Evolutionary conservation across 1,140 invertebrate genomes (phyloP), one percentile per base, ranked within the genome.

Genomic region (Coenobita brevimanus): DNA sequence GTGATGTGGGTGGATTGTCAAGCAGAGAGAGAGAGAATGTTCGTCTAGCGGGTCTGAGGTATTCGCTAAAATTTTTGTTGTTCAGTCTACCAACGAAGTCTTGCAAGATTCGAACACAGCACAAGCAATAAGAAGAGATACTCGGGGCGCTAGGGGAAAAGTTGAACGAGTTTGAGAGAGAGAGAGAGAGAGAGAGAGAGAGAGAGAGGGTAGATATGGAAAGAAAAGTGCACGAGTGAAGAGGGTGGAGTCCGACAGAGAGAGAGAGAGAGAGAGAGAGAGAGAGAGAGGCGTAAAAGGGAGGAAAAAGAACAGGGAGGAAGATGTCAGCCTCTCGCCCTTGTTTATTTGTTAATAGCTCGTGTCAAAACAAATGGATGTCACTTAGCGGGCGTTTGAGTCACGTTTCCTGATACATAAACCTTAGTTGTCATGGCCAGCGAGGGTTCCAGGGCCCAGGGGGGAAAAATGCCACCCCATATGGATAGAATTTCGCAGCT

Each of bases 341-440:
- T 76, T 87, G 79, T 75, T 86, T 87, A 87, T 87, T 87, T 87
- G 84, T 87, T 87, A 87, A 87, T 87, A 87, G 84, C 84, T 80
- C 71, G 84, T 87, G 84, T 87, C 84, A 87, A 87, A 79, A 87
- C 84, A 87, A 57, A 87, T 87, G 84, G 80, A 15, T 50, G 78
- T 87, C 84, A 87, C 76, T 87, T 80, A 80, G 67, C 75, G 62
- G 62, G 43, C 62, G 54, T 87, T 81, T 81, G 84, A 87, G 78
- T 87, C 84, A 73, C 84, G 76, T 80, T 87, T 69, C 84, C 69
- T 73, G 84, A 87, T 79, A 87, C 73, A 80, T 87, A 87, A 87
- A 80, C 84, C n/a, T 62, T 27, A 57, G 69, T 54, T 87, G 84
- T 87, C 84, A 87, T 71, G 84, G 15, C 33, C 33, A 57, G 57